These are phyloP conservation scores for Lerema accius DNA, from an alignment of 1,140 invertebrate genomes.

Conservation along the genomic window DNA sequence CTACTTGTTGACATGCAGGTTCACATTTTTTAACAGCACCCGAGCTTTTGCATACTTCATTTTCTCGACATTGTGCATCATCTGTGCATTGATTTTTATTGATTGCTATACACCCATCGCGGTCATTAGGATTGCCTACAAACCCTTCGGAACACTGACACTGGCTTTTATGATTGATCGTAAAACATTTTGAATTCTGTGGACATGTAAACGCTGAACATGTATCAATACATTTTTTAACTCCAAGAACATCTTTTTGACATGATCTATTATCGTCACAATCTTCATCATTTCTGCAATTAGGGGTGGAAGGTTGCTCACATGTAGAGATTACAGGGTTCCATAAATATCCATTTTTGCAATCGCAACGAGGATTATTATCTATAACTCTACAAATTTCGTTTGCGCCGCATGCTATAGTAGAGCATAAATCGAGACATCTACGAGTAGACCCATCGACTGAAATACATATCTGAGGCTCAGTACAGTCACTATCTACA, in stretches of 20 bases:
- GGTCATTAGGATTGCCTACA: slow-evolving; percentile 93
- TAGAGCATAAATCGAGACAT: slow-evolving; percentile 91
- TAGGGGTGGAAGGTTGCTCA: slow-evolving; percentile 92
- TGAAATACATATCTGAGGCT: slow-evolving; percentile 84
- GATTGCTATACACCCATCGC: slow-evolving; percentile 90
- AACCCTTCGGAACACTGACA: slow-evolving; percentile 92
- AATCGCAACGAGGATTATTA: slow-evolving; percentile 89
- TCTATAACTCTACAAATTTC: slow-evolving; percentile 89
- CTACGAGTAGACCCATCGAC: slow-evolving; percentile 84
- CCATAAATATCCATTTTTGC: slow-evolving; percentile 89
- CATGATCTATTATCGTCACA: slow-evolving; percentile 88
- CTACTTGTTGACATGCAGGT: slow-evolving; percentile 88
- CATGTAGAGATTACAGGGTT: slow-evolving; percentile 91
- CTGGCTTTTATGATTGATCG: slow-evolving; percentile 88
- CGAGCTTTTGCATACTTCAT: slow-evolving; percentile 86
- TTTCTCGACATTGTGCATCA: slow-evolving; percentile 92
- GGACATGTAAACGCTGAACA: slow-evolving; percentile 92
- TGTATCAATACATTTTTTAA: slow-evolving; percentile 90
- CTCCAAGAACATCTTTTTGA: slow-evolving; percentile 91
- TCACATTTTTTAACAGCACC: slow-evolving; percentile 84
- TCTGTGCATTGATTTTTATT: slow-evolving; percentile 89
- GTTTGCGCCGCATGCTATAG: slow-evolving; percentile 90
- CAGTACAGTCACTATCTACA: slow-evolving; percentile 87
- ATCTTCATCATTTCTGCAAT: slow-evolving; percentile 88
- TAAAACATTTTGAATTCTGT: slow-evolving; percentile 90